phyloP scores from a whole-genome alignment of 1,140 invertebrate species.

The Drosophila erecta region DNA sequence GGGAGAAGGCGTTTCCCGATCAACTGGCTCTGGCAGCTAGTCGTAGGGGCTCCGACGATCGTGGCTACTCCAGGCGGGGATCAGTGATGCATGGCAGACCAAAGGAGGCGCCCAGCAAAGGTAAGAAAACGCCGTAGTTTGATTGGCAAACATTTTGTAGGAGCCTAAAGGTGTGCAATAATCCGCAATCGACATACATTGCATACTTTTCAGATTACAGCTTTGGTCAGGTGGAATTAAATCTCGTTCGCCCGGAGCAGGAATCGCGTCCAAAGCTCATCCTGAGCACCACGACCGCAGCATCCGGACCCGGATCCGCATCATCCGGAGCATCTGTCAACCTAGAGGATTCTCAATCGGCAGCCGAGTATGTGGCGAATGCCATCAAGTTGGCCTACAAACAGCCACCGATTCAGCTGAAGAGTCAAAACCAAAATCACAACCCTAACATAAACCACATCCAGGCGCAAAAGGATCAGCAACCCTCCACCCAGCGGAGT shows the following conservation, averaged over 20 bases:
- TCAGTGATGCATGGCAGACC: constrained; percentile 10
- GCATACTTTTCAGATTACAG: constrained; percentile 48
- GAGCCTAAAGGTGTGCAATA: constrained; percentile 2
- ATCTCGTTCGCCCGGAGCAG: constrained; percentile 72
- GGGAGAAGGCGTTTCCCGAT: constrained; percentile 61
- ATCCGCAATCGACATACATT: not conserved
- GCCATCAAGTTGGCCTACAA: constrained; percentile 79
- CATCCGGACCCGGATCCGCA: constrained; percentile 12
- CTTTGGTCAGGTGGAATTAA: constrained; percentile 72
- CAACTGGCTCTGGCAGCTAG: constrained; percentile 64
- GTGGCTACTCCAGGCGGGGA: constrained; percentile 51
- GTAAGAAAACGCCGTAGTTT: not conserved
- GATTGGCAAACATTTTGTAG: not conserved
- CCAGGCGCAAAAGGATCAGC: constrained; percentile 13
- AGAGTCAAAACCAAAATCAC: constrained; percentile 1
- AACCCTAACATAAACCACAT: not conserved
- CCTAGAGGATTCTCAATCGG: constrained; percentile 76
- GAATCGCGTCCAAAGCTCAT: constrained; percentile 47
- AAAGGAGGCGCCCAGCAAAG: constrained; percentile 47
- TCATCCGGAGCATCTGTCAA: constrained; percentile 8
- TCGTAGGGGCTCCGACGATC: constrained; percentile 48
- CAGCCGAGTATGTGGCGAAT: constrained; percentile 80
- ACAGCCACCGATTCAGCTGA: constrained; percentile 47
- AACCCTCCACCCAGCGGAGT: constrained; percentile 19
- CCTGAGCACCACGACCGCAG: constrained; percentile 47